Conservation (phyloP, 1,140 invertebrate genomes). For the Ceratoteleas bidentatus region DNA sequence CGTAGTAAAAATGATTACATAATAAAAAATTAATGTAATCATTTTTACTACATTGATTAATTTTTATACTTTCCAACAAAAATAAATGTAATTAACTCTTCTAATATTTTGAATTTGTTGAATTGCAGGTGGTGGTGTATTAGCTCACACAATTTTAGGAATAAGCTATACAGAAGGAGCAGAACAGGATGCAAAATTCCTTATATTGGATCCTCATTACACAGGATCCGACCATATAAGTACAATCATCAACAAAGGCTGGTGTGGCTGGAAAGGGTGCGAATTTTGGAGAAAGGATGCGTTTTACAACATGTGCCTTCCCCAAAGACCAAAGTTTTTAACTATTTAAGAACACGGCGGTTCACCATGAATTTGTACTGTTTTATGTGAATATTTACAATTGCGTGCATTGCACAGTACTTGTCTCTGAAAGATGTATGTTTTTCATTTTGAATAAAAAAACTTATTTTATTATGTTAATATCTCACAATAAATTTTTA, state of each 20-base stretch:
- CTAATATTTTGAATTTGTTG: too few species aligned
- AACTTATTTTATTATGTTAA: slow-evolving; percentile 25
- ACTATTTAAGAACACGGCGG: slow-evolving; percentile 50
- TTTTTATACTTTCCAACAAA: too few species aligned
- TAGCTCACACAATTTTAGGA: slow-evolving; percentile 98
- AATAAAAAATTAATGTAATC: too few species aligned
- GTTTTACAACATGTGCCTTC: slow-evolving; percentile 97
- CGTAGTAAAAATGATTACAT: too few species aligned
- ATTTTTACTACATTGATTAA: too few species aligned
- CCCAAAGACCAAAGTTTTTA: slow-evolving; percentile 85
- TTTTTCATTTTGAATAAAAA: slow-evolving; percentile 49
- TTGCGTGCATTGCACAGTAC: slow-evolving; percentile 20
- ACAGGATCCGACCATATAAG: slow-evolving; percentile 90
- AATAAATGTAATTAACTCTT: too few species aligned
- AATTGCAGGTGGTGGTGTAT: slow-evolving; percentile 92
- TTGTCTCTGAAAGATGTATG: slow-evolving; percentile 38
- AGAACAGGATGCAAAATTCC: slow-evolving; percentile 88
- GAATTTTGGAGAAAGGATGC: slow-evolving; percentile 96
- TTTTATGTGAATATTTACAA: slow-evolving; percentile 39
- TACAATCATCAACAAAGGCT: slow-evolving; percentile 90
- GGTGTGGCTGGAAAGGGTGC: slow-evolving; percentile 96
- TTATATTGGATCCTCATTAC: slow-evolving; percentile 99
- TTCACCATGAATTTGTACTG: slow-evolving; percentile 13
- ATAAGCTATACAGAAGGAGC: slow-evolving; percentile 91
- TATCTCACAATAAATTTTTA: too few species aligned